Evolutionary conservation across 1,140 invertebrate species (phyloP), one percentile per base, ranked within the genome.

Genomic region (Ceratina japonica): DNA sequence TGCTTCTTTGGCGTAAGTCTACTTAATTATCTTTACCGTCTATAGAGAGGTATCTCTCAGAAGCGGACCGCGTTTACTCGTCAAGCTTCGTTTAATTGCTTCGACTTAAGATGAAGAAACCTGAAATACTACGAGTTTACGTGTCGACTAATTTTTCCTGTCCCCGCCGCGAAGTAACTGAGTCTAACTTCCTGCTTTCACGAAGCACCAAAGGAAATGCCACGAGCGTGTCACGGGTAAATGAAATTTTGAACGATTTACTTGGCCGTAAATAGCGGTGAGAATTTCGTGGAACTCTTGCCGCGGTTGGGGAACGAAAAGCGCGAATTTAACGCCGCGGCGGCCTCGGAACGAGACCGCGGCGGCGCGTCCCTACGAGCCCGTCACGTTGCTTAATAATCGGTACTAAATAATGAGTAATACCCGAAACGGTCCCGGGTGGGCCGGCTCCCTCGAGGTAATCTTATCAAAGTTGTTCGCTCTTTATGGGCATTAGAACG

Each of bases 1-100:
- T 80, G 93, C 94, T 52, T 95, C 93, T 80, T 92, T 96, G 75
- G 93, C 93, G 96, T 96, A 93, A 95, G 95, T 94, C 13, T 56
- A 56, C 54, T 10, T 44, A 44, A 44, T 44, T 44, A 44, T 37
- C 37, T 44, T 44, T 10, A 10, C 37, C 10, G 3, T 44, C 37
- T 1, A 31, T 31, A 31, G 2, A 4, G 1, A 31, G 2, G 27
- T 31, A 31, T 31, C 27, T 31, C 27, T 31, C 4, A 31, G 27
- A 31, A 44, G 10, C 37, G 7, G 37, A 7, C 7, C 37, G 37
- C 5, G 0, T 44, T 44, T 44, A 44, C 5, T 44, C 37, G 37
- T 44, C 5, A 44, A 44, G 5, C 1, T 44, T 44, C 37, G 37
- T 44, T 44, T 44, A 44, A 44, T 44, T 44, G 10, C 5, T 44